Evolutionary conservation across 2,888 invertebrate genomes (phyloP).

Genomic region (Hemaris fuciformis): DNA sequence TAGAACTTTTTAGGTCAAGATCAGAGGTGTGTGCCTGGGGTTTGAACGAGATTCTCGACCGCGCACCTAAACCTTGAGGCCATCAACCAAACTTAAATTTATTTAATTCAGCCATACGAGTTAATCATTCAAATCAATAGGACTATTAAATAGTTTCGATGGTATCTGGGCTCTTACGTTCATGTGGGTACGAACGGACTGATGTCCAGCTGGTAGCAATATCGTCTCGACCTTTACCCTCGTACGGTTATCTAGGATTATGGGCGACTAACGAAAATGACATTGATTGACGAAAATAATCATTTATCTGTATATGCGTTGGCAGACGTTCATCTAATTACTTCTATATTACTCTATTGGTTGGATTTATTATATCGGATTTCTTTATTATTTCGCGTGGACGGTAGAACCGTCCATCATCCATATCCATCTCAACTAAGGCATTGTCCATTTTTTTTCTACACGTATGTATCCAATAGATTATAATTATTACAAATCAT

Average conservation of each 20-base stretch:
- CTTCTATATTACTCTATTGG: not conserved
- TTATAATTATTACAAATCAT: too few species aligned
- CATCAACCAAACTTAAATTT: too few species aligned
- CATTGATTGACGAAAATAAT: slow-evolving; percentile 31
- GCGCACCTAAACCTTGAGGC: too few species aligned
- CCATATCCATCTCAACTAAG: not conserved
- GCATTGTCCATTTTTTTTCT: too few species aligned
- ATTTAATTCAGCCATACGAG: too few species aligned
- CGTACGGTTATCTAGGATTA: slow-evolving; percentile 27
- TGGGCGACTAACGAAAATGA: slow-evolving; percentile 27
- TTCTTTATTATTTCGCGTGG: not conserved
- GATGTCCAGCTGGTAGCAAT: not conserved
- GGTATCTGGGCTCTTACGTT: not conserved
- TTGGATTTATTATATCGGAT: not conserved
- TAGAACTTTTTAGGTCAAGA: too few species aligned
- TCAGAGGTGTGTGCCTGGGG: too few species aligned
- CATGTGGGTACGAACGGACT: not conserved
- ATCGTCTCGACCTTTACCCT: slow-evolving; percentile 11
- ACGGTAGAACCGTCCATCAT: not conserved
- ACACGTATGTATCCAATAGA: too few species aligned
- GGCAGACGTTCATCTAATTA: not conserved
- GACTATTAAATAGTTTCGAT: not conserved
- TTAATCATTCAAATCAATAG: not conserved
- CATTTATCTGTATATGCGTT: slow-evolving; percentile 29
- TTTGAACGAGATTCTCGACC: too few species aligned